phyloP scores from a whole-genome alignment of 2,797 vertebrate species.

The Trachops cirrhosus region DNA sequence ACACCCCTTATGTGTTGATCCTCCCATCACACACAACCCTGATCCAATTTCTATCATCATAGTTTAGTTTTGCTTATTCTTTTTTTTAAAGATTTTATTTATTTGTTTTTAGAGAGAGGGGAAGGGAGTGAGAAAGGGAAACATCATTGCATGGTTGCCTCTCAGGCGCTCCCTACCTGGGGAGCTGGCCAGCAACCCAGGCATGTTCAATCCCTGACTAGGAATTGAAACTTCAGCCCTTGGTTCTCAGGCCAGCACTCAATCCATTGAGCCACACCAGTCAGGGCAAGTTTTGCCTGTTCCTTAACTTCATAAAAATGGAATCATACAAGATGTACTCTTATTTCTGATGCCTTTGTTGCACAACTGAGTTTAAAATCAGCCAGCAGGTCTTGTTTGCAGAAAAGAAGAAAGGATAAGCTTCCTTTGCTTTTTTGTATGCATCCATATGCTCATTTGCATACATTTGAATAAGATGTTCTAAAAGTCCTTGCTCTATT shows the following conservation, averaged over 20 bases:
- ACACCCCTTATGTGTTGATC: background rate
- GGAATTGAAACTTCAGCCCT: too few species aligned
- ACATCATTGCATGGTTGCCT: too few species aligned
- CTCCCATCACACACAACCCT: background rate
- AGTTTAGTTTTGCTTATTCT: background rate
- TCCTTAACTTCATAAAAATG: background rate
- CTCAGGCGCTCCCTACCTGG: too few species aligned
- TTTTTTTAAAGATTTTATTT: too few species aligned
- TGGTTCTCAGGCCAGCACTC: too few species aligned
- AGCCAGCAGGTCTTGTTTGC: slow-evolving; percentile 6
- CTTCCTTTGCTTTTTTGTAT: slow-evolving; percentile 45
- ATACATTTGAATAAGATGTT: slow-evolving; percentile 58
- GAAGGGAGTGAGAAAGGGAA: too few species aligned
- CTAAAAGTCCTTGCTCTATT: slow-evolving; percentile 35
- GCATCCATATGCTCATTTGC: slow-evolving; percentile 28
- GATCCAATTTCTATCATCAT: background rate
- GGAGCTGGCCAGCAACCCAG: too few species aligned
- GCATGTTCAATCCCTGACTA: too few species aligned
- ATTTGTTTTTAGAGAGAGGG: too few species aligned
- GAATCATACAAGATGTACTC: background rate
- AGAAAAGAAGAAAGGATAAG: slow-evolving; percentile 19
- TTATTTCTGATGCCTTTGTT: background rate
- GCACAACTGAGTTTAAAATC: slow-evolving; percentile 38
- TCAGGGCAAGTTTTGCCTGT: background rate
- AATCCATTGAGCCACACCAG: too few species aligned